These are phyloP conservation scores for Catagonus wagneri DNA, from an alignment of 2,113 vertebrate genomes.

Conservation along the genomic window DNA sequence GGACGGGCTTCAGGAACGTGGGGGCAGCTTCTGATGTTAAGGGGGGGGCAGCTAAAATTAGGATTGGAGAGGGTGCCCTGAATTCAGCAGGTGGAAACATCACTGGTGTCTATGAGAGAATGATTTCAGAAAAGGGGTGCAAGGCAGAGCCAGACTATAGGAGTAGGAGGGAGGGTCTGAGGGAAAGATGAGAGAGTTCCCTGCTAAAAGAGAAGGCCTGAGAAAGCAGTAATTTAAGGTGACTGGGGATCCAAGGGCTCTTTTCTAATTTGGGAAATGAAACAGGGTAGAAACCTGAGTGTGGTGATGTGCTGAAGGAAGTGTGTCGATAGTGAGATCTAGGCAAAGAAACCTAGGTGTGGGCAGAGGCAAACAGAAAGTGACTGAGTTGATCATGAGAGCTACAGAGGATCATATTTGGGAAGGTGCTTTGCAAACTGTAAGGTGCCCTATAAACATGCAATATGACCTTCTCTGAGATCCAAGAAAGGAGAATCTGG, in stretches of 20 bases:
- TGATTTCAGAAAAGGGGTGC: constrained; percentile 21
- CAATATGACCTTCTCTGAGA: background rate
- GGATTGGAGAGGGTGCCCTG: background rate
- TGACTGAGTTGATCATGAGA: background rate
- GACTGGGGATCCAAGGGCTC: background rate
- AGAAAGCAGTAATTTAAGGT: background rate
- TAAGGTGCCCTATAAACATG: background rate
- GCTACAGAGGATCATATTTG: background rate
- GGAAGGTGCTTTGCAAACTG: constrained; percentile 30
- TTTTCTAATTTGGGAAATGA: constrained; percentile 68
- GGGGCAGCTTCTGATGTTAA: background rate
- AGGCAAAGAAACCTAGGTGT: background rate
- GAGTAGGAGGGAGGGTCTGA: background rate
- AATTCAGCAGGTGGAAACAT: constrained; percentile 21
- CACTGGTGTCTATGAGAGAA: background rate
- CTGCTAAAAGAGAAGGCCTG: constrained; percentile 19
- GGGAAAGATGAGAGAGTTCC: background rate
- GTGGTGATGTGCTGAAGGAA: background rate
- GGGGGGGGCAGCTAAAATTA: background rate
- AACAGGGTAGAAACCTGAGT: constrained; percentile 44
- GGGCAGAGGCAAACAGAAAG: background rate
- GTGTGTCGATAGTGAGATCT: background rate
- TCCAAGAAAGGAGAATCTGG: constrained; percentile 9
- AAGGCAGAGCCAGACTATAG: background rate
- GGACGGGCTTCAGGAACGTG: constrained; percentile 7